Evolutionary conservation across 2,888 invertebrate genomes (phyloP).

Genomic region (Macrosoma leucophasiata): DNA sequence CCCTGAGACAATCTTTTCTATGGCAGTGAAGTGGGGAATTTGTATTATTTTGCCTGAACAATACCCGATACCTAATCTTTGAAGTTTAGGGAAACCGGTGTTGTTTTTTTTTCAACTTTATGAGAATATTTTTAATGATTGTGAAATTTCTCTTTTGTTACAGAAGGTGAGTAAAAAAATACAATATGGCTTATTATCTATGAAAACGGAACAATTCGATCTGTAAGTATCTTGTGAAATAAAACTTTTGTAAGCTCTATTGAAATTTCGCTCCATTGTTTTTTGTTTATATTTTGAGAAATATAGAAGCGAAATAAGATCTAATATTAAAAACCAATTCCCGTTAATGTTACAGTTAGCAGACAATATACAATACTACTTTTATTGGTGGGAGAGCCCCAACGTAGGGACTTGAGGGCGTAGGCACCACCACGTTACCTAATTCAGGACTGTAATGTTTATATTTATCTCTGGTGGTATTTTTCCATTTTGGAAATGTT

Average conservation of each 20-base stretch:
- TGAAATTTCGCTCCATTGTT: constrained; percentile 20
- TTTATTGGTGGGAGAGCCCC: too few species aligned
- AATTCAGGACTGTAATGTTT: too few species aligned
- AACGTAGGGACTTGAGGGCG: too few species aligned
- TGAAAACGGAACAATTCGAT: constrained; percentile 21
- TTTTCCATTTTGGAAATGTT: too few species aligned
- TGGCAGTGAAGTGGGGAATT: constrained; percentile 35
- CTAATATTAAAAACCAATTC: too few species aligned
- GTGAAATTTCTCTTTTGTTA: constrained; percentile 49
- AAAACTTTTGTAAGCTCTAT: constrained; percentile 32
- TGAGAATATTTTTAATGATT: constrained; percentile 44
- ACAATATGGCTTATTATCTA: constrained; percentile 25
- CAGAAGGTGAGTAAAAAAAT: constrained; percentile 65
- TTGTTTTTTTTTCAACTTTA: constrained; percentile 29
- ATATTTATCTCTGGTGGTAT: too few species aligned
- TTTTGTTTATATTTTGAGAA: neutral
- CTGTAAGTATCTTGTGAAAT: constrained; percentile 21
- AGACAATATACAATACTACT: too few species aligned
- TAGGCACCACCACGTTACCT: too few species aligned
- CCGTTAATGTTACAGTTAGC: too few species aligned
- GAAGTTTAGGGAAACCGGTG: constrained; percentile 28
- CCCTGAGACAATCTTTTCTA: constrained; percentile 31
- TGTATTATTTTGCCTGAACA: constrained; percentile 41
- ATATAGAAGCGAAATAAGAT: too few species aligned
- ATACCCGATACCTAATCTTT: constrained; percentile 22